Conservation (phyloP, 2,888 invertebrate genomes). For the Noctuana brunneofusca region DNA sequence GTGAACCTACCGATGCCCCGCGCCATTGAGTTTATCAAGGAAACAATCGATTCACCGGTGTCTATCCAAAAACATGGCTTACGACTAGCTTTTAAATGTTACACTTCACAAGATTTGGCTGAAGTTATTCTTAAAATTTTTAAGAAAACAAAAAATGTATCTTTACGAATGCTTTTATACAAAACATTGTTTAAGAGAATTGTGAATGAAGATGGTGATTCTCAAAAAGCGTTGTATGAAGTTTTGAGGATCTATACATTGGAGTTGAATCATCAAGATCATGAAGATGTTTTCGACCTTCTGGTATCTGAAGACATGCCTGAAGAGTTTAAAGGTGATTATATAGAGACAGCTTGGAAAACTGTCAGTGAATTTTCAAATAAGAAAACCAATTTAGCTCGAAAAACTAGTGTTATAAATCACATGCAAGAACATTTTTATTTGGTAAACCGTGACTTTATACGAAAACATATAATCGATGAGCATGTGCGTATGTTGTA, state of each 20-base stretch:
- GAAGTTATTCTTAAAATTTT: slow-evolving; percentile 48
- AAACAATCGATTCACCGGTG: slow-evolving; percentile 52
- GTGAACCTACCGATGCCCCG: slow-evolving; percentile 49
- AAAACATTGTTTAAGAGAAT: slow-evolving; percentile 50
- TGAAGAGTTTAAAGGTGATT: slow-evolving; percentile 43
- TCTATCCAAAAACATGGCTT: slow-evolving; percentile 61
- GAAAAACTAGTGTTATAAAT: slow-evolving; percentile 43
- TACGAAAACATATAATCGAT: slow-evolving; percentile 45
- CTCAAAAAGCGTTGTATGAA: slow-evolving; percentile 48
- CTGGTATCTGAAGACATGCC: slow-evolving; percentile 46
- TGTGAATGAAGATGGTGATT: slow-evolving; percentile 32
- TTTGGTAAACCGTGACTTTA: slow-evolving; percentile 45
- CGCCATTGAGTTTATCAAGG: slow-evolving; percentile 46
- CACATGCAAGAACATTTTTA: slow-evolving; percentile 43
- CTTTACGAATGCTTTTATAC: slow-evolving; percentile 53
- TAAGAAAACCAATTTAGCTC: slow-evolving; percentile 43
- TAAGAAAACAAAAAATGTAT: slow-evolving; percentile 55
- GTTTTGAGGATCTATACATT: slow-evolving; percentile 50
- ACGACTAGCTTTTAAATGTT: slow-evolving; percentile 56
- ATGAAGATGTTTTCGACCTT: slow-evolving; percentile 48
- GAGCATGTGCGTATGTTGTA: slow-evolving; percentile 45
- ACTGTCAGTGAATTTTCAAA: slow-evolving; percentile 48
- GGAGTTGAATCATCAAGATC: slow-evolving; percentile 52
- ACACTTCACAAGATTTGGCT: slow-evolving; percentile 48
- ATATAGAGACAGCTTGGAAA: slow-evolving; percentile 49